phyloP scores from a whole-genome alignment of 2,113 vertebrate species.

The Psilopsiagon aurifrons region DNA sequence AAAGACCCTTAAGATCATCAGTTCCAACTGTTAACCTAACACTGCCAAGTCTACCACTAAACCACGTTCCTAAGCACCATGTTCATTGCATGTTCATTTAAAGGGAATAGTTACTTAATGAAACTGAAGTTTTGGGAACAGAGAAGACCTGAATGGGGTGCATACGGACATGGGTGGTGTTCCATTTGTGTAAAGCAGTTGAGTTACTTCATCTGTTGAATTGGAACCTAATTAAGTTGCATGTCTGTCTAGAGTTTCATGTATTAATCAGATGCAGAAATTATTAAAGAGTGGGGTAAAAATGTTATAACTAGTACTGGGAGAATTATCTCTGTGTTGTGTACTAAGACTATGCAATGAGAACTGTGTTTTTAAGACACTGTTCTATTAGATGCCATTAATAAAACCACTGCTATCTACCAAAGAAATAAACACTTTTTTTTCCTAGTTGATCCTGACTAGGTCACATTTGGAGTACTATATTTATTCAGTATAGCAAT shows the following conservation, averaged over 20 bases:
- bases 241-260: neutral
- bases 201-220: neutral
- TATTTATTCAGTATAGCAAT: neutral
- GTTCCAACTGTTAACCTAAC: neutral
- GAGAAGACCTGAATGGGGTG: neutral
- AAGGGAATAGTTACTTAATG: neutral
- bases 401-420: neutral
- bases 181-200: neutral
- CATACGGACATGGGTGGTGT: neutral
- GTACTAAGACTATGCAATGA: neutral
- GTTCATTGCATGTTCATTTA: fast-evolving
- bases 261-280: neutral
- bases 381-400: neutral
- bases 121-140: neutral
- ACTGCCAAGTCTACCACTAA: neutral
- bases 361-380: neutral
- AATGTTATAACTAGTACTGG: neutral
- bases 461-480: neutral
- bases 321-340: neutral
- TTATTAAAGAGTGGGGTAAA: neutral
- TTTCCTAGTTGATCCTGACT: neutral
- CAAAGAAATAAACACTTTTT: neutral
- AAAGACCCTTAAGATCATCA: fast-evolving
- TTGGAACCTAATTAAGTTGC: neutral
- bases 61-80: fast-evolving